Evolutionary conservation across 2,797 vertebrate genomes (phyloP), one percentile per base, ranked within the genome.

Genomic region (Denticeps clupeoides): DNA sequence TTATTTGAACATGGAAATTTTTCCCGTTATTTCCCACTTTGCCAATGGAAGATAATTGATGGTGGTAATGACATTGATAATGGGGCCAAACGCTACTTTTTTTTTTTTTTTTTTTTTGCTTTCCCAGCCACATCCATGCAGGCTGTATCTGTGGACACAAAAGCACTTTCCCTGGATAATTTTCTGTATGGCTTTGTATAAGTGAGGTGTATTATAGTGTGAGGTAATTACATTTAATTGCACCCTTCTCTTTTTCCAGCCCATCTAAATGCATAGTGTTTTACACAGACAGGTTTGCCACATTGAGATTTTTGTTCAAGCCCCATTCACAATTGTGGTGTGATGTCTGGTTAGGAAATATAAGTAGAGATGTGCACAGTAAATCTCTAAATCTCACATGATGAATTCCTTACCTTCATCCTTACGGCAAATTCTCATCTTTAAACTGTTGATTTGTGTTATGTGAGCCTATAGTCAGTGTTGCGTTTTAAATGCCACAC

Each of bases 301-400:
- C 2, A 7, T n/a, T 12, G 7, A n/a, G 31, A 13, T 13, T 12
- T 32, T 29, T 7, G 12, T 67, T 51, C 56, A 37, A 49, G 49
- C 47, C 41, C 24, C 51, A 18, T 35, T 69, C 64, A 55, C 56
- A 44, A 32, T 46, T 67, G 43, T 53, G 63, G 64, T 69, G 73
- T 53, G 70, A n/a, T n/a, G n/a, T n/a, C n/a, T n/a, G n/a, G n/a
- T n/a, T n/a, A n/a, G n/a, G n/a, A n/a, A n/a, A n/a, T n/a, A n/a
- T n/a, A n/a, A n/a, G n/a, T n/a, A n/a, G n/a, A n/a, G n/a, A n/a
- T n/a, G n/a, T n/a, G n/a, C n/a, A n/a, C n/a, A n/a, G n/a, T n/a
- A n/a, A n/a, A n/a, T n/a, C n/a, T n/a, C n/a, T n/a, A n/a, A n/a
- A n/a, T n/a, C n/a, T n/a, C n/a, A n/a, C n/a, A n/a, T n/a, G n/a